Evolutionary conservation across 2,797 vertebrate species (phyloP).

Genomic region (Enoplosus armatus): DNA sequence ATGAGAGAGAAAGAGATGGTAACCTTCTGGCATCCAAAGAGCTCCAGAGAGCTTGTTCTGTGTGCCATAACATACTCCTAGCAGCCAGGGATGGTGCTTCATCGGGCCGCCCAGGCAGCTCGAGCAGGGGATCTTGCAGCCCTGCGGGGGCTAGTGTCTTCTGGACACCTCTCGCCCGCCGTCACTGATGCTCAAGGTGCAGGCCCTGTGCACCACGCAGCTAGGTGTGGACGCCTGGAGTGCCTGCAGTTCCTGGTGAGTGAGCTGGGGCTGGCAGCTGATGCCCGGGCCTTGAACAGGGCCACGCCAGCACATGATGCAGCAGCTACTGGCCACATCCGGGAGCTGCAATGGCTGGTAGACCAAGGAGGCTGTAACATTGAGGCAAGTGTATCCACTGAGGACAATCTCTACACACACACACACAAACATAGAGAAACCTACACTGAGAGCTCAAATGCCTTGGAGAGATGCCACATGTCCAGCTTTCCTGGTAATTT

Average conservation of each 20-base stretch:
- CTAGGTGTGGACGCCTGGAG: constrained; percentile 85
- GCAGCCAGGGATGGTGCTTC: constrained; percentile 84
- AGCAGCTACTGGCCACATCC: constrained; percentile 85
- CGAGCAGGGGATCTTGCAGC: constrained; percentile 80
- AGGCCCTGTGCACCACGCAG: constrained; percentile 87
- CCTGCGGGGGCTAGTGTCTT: constrained; percentile 79
- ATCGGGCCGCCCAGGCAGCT: constrained; percentile 85
- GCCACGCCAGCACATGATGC: constrained; percentile 89
- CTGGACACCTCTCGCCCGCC: constrained; percentile 71
- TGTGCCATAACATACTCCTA: constrained; percentile 48
- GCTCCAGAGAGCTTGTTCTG: constrained; percentile 32
- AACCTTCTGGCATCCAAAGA: constrained; percentile 39
- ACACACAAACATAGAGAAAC: constrained; percentile 15
- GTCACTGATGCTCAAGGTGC: constrained; percentile 86
- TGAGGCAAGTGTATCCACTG: constrained; percentile 78
- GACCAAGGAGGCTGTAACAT: constrained; percentile 81
- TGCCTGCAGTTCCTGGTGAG: constrained; percentile 87
- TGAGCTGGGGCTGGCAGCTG: constrained; percentile 77
- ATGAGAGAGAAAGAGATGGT: constrained; percentile 38
- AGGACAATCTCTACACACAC: not conserved
- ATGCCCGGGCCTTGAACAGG: constrained; percentile 84
- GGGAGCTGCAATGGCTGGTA: constrained; percentile 88
- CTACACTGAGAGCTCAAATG: constrained; percentile 21
- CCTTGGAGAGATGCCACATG: constrained; percentile 41
- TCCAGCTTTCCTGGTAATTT: constrained; percentile 24